Percentiles rank a stretch among this genome's conserved stretches.
Evolutionary conservation across 2,113 vertebrate genomes (phyloP).

Genomic region (Loxodonta africana): DNA sequence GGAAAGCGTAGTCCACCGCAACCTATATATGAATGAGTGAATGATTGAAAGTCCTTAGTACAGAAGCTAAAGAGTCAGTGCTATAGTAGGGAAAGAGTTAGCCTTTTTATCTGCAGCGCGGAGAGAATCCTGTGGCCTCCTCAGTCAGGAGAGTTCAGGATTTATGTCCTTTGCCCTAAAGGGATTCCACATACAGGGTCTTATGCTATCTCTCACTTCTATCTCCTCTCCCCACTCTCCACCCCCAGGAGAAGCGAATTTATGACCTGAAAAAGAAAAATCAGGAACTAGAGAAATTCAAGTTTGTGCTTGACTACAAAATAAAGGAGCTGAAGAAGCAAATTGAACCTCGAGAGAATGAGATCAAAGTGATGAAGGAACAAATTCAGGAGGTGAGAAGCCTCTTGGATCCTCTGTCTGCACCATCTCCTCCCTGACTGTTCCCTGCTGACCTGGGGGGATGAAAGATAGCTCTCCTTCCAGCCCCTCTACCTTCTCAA

Average conservation of each 20-base stretch:
- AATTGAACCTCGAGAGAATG: conserved; percentile 91
- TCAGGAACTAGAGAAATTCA: conserved; percentile 93
- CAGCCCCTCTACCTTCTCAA: neutral
- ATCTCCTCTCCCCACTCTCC: neutral
- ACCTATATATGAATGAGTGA: neutral
- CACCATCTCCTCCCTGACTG: rapidly evolving
- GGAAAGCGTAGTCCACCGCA: neutral
- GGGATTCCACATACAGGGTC: neutral
- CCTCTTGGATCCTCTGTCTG: neutral
- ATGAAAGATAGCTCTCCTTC: neutral
- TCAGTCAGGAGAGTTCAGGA: neutral
- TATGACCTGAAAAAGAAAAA: conserved; percentile 93
- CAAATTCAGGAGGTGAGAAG: conserved; percentile 91
- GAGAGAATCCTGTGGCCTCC: neutral
- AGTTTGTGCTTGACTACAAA: conserved; percentile 93
- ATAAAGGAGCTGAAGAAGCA: conserved; percentile 93
- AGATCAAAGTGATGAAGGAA: conserved; percentile 91
- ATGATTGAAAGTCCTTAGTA: neutral
- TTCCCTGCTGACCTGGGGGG: too few species aligned
- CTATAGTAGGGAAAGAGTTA: too few species aligned
- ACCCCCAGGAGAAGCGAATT: conserved; percentile 92
- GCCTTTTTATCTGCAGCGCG: neutral
- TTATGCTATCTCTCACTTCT: neutral
- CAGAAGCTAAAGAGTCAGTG: neutral
- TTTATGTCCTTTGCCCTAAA: neutral